Evolutionary conservation across 2,888 invertebrate species (phyloP), one percentile per base, ranked within the genome.

Genomic region (Panorpa germanica): DNA sequence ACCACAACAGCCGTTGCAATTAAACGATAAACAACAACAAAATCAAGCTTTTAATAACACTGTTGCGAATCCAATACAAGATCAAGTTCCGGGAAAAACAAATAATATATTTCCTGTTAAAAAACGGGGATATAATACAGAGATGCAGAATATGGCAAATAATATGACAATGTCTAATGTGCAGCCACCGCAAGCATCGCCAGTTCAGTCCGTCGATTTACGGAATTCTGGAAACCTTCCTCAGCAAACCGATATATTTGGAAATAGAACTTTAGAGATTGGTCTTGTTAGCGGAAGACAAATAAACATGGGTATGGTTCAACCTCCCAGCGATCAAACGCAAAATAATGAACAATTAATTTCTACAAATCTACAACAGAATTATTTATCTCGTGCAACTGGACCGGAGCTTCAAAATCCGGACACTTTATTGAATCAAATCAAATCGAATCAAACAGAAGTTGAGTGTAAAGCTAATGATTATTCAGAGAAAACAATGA

Each of bases 41-140:
- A 50, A 52, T 37, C 57, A 55, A 34, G 45, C 48, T 9, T 43
- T 45, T 10, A 46, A 43, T 34, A 52, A 52, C 11, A 51, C 53
- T 1, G 48, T 51, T 11, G 40, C 45, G 3, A 31, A 25, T 25
- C 23, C 14, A 28, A 37, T 35, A 17, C 29, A 29, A 16, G 17
- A 30, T 16, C 23, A 37, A 28, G 29, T 29, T 26, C 34, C 49
- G 14, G 52, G 56, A 27, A 42, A 56, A 5, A 57, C 59, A 45
- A 41, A 52, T 24, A 43, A 61, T 11, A 48, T 62, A 15, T 70
- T 65, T 42, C 70, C 70, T 7, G 68, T 70, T 20, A 71, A 71
- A 44, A 71, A 71, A 44, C 55, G 71, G 22, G 60, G 57, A 19
- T 70, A 69, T 38, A 65, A 57, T 44, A 68, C 68, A 40, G 15